Evolutionary conservation across 2,888 invertebrate genomes (phyloP).

Genomic region (Morpho helenor): DNA sequence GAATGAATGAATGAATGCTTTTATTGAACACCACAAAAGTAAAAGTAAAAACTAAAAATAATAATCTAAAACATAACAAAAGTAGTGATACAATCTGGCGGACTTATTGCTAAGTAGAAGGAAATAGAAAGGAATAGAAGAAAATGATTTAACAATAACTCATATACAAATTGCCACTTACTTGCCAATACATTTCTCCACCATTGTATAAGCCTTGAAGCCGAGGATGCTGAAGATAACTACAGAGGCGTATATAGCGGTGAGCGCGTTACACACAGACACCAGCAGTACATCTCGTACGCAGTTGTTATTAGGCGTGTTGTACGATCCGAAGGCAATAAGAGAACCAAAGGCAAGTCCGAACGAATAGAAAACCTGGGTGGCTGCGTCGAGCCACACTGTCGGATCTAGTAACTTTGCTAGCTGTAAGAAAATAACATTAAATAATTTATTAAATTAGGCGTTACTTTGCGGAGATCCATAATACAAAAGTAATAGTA

Average conservation of each 20-base stretch:
- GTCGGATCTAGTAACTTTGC: slow-evolving; percentile 91
- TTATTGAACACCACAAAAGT: too few species aligned
- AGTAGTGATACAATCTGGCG: too few species aligned
- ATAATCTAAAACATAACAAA: too few species aligned
- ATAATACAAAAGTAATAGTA: too few species aligned
- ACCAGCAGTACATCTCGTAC: slow-evolving; percentile 94
- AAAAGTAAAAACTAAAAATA: too few species aligned
- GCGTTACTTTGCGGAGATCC: too few species aligned
- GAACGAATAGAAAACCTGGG: slow-evolving; percentile 97
- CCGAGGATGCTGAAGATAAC: slow-evolving; percentile 97
- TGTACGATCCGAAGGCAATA: slow-evolving; percentile 97
- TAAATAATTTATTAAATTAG: too few species aligned
- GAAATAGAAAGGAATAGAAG: too few species aligned
- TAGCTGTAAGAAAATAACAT: slow-evolving; percentile 75
- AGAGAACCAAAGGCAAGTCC: slow-evolving; percentile 96
- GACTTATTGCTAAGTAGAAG: too few species aligned
- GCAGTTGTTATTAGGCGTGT: slow-evolving; percentile 96
- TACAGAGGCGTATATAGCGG: slow-evolving; percentile 96
- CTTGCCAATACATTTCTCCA: slow-evolving; percentile 87
- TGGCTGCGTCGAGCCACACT: slow-evolving; percentile 97
- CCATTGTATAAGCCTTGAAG: slow-evolving; percentile 96
- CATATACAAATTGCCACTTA: slow-evolving; percentile 36
- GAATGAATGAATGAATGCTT: too few species aligned
- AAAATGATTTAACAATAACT: too few species aligned
- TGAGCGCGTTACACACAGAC: slow-evolving; percentile 94